phyloP scores from a whole-genome alignment of 2,888 invertebrate species.

The Nemoura dubitans region DNA sequence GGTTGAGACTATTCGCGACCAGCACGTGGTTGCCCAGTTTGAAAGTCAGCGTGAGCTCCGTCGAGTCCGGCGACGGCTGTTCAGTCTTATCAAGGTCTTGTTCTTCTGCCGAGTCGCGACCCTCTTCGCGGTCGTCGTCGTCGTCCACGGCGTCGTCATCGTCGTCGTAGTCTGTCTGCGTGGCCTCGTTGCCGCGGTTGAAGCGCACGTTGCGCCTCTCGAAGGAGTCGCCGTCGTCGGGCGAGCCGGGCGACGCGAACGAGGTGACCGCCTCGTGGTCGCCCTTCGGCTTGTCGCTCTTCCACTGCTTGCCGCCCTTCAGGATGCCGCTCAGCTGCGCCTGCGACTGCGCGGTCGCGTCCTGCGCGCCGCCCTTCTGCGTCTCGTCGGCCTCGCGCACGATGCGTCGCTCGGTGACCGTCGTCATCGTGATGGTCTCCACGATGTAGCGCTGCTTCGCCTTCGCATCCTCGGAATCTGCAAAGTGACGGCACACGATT shows the following conservation, averaged over 20 bases:
- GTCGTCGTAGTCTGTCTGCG: conserved; percentile 36
- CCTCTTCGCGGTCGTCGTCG: conserved; percentile 59
- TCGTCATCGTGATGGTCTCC: conserved; percentile 75
- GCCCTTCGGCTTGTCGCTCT: conserved; percentile 65
- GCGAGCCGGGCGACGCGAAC: conserved; percentile 32
- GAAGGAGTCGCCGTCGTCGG: conserved; percentile 66
- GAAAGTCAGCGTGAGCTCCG: conserved; percentile 67
- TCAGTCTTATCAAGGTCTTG: conserved; percentile 56
- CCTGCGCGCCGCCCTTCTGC: conserved; percentile 43
- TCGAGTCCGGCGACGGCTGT: conserved; percentile 49
- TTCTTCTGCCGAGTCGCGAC: conserved; percentile 55
- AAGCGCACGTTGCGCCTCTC: conserved; percentile 73
- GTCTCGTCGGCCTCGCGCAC: conserved; percentile 63
- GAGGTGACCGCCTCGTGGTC: conserved; percentile 63
- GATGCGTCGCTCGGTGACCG: conserved; percentile 71
- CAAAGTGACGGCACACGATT: neutral
- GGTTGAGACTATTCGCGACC: conserved; percentile 66
- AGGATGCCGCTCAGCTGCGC: conserved; percentile 70
- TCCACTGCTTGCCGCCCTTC: conserved; percentile 82
- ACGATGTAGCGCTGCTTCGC: conserved; percentile 66
- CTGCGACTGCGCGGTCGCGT: conserved; percentile 7
- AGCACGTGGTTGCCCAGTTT: conserved; percentile 66
- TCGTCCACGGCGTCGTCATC: conserved; percentile 56
- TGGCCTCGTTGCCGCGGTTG: conserved; percentile 61
- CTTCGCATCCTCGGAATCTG: conserved; percentile 22